Conservation (phyloP, 2,888 invertebrate species). For the Scaeva pyrastri region DNA sequence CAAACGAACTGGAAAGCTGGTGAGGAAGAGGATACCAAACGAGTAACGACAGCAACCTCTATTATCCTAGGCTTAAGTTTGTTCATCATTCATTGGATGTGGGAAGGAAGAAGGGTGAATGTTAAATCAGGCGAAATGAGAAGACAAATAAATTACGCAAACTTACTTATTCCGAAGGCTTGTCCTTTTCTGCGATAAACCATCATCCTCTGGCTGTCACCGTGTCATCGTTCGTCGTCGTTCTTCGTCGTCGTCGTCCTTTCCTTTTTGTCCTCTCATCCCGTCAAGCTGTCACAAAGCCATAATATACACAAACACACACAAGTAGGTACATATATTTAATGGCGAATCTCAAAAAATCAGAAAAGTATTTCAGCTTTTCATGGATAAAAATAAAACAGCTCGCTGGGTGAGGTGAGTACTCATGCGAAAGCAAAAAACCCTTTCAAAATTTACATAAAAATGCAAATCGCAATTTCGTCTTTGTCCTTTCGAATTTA, state of each 20-base stretch:
- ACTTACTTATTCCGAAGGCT: conserved; percentile 63
- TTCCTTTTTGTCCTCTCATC: background rate
- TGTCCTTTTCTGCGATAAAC: conserved; percentile 25
- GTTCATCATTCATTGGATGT: conserved; percentile 22
- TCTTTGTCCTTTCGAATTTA: conserved; percentile 24
- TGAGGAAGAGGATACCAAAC: conserved; percentile 16
- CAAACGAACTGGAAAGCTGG: conserved; percentile 71
- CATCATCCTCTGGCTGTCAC: background rate
- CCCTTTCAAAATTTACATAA: conserved; percentile 72
- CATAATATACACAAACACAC: background rate
- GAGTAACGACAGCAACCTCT: conserved; percentile 1
- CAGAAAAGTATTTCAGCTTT: conserved; percentile 62
- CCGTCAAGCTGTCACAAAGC: conserved; percentile 11
- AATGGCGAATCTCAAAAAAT: conserved; percentile 44
- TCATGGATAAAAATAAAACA: conserved; percentile 57
- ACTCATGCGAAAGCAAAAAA: conserved; percentile 59
- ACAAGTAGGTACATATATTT: background rate
- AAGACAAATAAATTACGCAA: conserved; percentile 74
- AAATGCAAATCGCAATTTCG: conserved; percentile 67
- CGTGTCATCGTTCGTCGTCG: background rate
- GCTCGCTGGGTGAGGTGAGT: conserved; percentile 59
- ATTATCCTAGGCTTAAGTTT: conserved; percentile 26
- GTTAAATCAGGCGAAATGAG: conserved; percentile 71
- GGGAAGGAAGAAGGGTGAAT: conserved; percentile 14
- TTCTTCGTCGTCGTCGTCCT: conserved; percentile 1